Evolutionary conservation across 2,888 invertebrate genomes (phyloP), one percentile per base, ranked within the genome.

Genomic region (Sipha maydis): DNA sequence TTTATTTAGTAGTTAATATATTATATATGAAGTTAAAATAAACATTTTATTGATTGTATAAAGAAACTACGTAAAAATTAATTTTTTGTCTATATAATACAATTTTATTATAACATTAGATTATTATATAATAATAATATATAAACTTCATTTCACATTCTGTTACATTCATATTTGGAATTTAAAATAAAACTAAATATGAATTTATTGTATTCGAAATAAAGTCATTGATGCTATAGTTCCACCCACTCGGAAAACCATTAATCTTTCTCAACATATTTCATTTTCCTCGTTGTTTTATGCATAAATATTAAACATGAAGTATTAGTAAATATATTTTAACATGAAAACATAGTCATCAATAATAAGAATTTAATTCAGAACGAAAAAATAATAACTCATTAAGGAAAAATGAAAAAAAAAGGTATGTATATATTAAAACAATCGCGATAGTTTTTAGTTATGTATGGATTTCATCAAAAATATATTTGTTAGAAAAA

Each of bases 31-130:
- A 34, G 56, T 86, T 73, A 79, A 86, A 83, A 85, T 48, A 71
- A 85, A 86, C 25, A 86, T 41, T 73, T 61, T 80, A 88, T 75
- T 75, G 80, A 56, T 73, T 88, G 79, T 80, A 88, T 71, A 80
- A 88, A 88, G 28, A 34, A 85, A 77, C 76, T 80, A 79, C 86
- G 25, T 71, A 80, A 71, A 79, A 56, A 56, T 11, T 69, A 56
- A 67, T 79, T 80, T 61, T 88, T 88, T 88, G 75, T 80, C 75
- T 41, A 67, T 67, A 38, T 38, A 14, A 48, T 48, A 48, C 8
- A 48, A 48, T 48, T 14, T 11, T 48, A 48, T 48, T 14, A 48
- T 48, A 31, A 77, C 11, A 85, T 67, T 67, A 85, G 76, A 56
- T 75, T 61, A 73, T 34, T 71, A 83, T 54, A 82, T 54, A 71